Evolutionary conservation across 2,888 invertebrate genomes (phyloP), one percentile per base, ranked within the genome.

Genomic region (Teinopalpus imperialis): DNA sequence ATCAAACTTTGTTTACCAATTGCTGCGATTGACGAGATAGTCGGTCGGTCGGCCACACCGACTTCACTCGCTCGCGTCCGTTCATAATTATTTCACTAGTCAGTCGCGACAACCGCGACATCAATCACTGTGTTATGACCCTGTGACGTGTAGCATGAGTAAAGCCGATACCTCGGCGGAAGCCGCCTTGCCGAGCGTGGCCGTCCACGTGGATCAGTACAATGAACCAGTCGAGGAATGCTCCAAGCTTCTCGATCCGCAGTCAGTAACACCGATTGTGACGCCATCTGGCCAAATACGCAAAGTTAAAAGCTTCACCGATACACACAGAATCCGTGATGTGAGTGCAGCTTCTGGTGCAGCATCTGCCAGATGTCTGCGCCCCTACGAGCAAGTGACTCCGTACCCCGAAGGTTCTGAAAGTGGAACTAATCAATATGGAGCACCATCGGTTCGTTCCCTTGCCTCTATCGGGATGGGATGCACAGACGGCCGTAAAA

Each of bases 381-480:
- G 86, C 24, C 88, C 86, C 13, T 87, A 90, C 65, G 90, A 89
- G 48, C 88, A 78, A 70, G 87, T 81, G 59, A 75, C 85, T 54
- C 65, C 73, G 51, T 78, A 78, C 62, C 88, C 89, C 20, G 90
- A 92, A 49, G 92, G 92, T 63, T 90, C 91, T 43, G 94, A 94
- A 55, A 88, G 86, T 52, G 90, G 91, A 54, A 82, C 85, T 27
- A 91, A 90, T 61, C 88, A 90, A 52, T 94, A 94, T 83, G 79
- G 77, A 51, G 93, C 93, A 32, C 92, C 93, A 20, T 95, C 95
- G 20, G 91, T 95, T 53, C 90, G 94, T 53, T 95, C 95, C 32
- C 91, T 95, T 61, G 94, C 95, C 44, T 95, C 95, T 37, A 95
- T 96, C 59, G 95, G 95, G 37, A 94, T 96, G 92, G 96, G 96